Percentiles rank a stretch among this genome's conserved stretches.
These are phyloP conservation scores for Misgurnus anguillicaudatus DNA, from an alignment of 2,113 vertebrate species.

Conservation along the genomic window DNA sequence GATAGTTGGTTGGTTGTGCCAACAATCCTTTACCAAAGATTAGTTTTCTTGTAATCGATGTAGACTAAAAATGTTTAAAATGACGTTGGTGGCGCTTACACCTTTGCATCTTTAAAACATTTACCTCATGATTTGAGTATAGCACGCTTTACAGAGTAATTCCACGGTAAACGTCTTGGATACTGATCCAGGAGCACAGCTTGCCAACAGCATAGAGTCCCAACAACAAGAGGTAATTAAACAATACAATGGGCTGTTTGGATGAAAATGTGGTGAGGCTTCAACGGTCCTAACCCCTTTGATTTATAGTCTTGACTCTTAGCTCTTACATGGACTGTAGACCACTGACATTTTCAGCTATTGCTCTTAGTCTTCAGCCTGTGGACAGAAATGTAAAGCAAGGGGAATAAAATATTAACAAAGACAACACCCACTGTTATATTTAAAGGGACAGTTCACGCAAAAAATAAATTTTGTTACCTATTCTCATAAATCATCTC, in stretches of 20 bases:
- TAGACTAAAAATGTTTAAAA: not conserved
- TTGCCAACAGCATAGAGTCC: not conserved
- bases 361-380: slow-evolving; percentile 62
- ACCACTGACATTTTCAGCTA: slow-evolving; percentile 29
- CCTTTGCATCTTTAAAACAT: not conserved
- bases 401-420: not conserved
- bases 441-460: too few relatives aligned
- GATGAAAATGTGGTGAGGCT: not conserved
- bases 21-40: not conserved
- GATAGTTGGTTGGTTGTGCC: not conserved
- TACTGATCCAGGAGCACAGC: not conserved
- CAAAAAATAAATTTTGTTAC: too few relatives aligned
- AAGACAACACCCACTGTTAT: not conserved
- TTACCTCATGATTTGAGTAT: not conserved
- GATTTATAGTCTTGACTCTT: slow-evolving; percentile 29
- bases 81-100: not conserved
- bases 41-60: not conserved
- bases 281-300: not conserved
- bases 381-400: slow-evolving; percentile 58
- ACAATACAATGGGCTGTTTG: slow-evolving; percentile 16
- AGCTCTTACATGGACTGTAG: slow-evolving; percentile 22
- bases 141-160: slow-evolving; percentile 4
- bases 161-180: slow-evolving; percentile 4
- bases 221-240: slow-evolving; percentile 26
- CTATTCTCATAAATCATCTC: too few relatives aligned